phyloP scores from a whole-genome alignment of 2,797 vertebrate species.

The Esox masquinongy region DNA sequence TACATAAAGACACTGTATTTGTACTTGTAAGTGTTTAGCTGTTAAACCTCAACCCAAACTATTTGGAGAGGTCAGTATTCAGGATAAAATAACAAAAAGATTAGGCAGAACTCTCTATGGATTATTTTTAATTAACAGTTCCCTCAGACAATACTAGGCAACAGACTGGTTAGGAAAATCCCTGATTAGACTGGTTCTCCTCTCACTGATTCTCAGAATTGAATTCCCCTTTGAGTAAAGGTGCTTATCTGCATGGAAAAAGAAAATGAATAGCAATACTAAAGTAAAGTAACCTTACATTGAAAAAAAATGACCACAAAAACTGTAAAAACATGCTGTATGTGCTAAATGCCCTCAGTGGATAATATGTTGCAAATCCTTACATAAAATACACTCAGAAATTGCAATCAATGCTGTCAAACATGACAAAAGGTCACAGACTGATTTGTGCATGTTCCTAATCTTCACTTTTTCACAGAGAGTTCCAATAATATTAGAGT shows the following conservation, averaged over 20 bases:
- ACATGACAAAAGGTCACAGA: neutral
- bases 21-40: neutral
- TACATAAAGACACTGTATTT: neutral
- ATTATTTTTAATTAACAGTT: conserved; percentile 46
- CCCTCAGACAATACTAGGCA: conserved; percentile 32
- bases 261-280: neutral
- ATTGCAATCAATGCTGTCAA: neutral
- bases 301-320: neutral
- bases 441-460: neutral
- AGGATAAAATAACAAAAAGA: conserved; percentile 17
- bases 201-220: conserved; percentile 19
- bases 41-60: neutral
- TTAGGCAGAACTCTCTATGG: conserved; percentile 32
- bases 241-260: conserved; percentile 12
- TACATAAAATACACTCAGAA: neutral
- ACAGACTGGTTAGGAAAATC: conserved; percentile 27
- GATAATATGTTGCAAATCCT: neutral
- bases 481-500: neutral
- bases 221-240: neutral
- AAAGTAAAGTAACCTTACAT: neutral
- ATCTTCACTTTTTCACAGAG: conserved; percentile 1
- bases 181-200: conserved; percentile 25
- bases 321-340: neutral
- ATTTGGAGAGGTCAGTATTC: neutral
- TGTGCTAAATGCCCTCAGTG: neutral